Evolutionary conservation across 2,888 invertebrate genomes (phyloP).

Genomic region (Hyalella azteca): DNA sequence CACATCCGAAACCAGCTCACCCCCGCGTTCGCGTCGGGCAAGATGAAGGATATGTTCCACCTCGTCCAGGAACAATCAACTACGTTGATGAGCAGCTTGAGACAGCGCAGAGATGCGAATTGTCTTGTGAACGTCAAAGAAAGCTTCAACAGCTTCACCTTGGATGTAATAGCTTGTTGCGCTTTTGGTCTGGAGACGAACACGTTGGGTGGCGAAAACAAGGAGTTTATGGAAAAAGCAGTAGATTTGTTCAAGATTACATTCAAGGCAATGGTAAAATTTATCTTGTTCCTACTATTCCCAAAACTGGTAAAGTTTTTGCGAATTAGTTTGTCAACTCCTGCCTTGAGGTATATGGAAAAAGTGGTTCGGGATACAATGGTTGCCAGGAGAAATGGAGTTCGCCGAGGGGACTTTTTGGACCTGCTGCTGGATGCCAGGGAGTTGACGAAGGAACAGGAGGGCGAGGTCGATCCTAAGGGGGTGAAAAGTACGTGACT

Average conservation of each 20-base stretch:
- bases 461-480: not conserved
- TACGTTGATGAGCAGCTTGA: not conserved
- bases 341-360: conserved; percentile 9
- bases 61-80: conserved; percentile 38
- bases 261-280: not conserved
- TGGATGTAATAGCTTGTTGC: conserved; percentile 46
- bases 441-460: not conserved
- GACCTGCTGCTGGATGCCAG: conserved; percentile 43
- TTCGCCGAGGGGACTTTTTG: conserved; percentile 41
- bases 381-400: not conserved
- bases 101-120: not conserved
- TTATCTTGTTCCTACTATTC: not conserved
- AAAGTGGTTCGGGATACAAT: conserved; percentile 37
- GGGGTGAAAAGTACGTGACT: not conserved
- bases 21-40: conserved; percentile 73
- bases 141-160: conserved; percentile 39
- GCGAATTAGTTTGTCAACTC: not conserved
- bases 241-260: not conserved
- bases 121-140: conserved; percentile 25
- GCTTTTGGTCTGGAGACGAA: conserved; percentile 50
- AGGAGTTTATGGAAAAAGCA: conserved; percentile 37
- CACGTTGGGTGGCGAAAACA: conserved; percentile 13
- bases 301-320: conserved; percentile 38
- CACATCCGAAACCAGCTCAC: conserved; percentile 70
- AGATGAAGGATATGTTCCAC: conserved; percentile 69